Evolutionary conservation across 2,113 vertebrate species (phyloP).

Genomic region (Phodopus roborovskii): DNA sequence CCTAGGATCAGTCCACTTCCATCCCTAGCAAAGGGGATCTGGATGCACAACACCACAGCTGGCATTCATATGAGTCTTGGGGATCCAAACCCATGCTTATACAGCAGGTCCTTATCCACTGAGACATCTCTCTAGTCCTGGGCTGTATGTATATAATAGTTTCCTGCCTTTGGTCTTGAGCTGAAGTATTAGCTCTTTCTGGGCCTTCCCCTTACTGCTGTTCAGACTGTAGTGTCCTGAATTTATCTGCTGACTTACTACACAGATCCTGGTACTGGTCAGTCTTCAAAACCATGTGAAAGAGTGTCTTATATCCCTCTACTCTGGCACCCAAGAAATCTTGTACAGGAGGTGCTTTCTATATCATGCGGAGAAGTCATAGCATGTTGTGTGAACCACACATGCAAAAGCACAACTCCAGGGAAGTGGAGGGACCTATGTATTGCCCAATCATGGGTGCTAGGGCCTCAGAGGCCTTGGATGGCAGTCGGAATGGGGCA

Average conservation of each 20-base stretch:
- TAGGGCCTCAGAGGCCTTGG: neutral
- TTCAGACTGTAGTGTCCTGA: neutral
- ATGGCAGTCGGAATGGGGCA: fast-evolving
- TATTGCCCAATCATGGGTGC: fast-evolving
- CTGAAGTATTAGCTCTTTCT: neutral
- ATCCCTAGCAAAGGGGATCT: neutral
- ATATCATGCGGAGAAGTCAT: fast-evolving
- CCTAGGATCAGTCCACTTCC: neutral
- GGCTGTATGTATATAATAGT: neutral
- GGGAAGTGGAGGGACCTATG: neutral
- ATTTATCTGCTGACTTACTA: neutral
- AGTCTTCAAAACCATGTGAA: neutral
- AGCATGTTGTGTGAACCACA: fast-evolving
- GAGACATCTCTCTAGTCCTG: no score
- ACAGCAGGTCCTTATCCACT: no score
- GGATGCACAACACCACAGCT: neutral
- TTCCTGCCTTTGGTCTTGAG: neutral
- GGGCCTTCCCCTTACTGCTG: neutral
- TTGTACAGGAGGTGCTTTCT: neutral
- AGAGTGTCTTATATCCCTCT: neutral
- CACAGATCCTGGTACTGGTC: no score
- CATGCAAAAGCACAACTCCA: neutral
- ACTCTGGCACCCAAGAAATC: neutral
- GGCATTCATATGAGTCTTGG: no score
- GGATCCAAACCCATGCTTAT: no score